A percentile compares a stretch with the other conserved stretches of the same genome.
phyloP scores from a whole-genome alignment of 2,113 vertebrate genomes.

The Pterophyllum scalare region DNA sequence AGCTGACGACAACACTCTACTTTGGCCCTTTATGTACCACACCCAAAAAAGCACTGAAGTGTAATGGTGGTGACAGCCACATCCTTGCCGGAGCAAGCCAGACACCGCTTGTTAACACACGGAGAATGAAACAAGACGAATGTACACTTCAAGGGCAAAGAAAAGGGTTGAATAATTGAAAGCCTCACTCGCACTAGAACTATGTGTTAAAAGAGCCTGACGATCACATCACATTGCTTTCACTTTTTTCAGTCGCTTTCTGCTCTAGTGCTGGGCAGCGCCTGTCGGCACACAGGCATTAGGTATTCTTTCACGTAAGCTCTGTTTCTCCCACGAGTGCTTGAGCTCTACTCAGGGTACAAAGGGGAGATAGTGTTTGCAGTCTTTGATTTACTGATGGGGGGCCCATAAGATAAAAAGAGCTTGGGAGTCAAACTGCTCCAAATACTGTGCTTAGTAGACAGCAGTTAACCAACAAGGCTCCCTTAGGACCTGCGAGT shows the following conservation, averaged over 20 bases:
- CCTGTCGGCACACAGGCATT: constrained; percentile 63
- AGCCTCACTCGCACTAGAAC: constrained; percentile 61
- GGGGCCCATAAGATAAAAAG: constrained; percentile 64
- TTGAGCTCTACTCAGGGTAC: constrained; percentile 63
- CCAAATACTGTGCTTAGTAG: constrained; percentile 62
- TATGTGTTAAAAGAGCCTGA: constrained; percentile 67
- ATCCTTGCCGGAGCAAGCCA: constrained; percentile 62
- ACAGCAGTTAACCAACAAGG: constrained; percentile 61
- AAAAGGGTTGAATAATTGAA: constrained; percentile 79
- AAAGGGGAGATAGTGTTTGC: constrained; percentile 72
- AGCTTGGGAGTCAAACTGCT: constrained; percentile 65
- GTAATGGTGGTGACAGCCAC: constrained; percentile 73
- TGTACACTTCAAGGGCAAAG: constrained; percentile 74
- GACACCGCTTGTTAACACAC: constrained; percentile 72
- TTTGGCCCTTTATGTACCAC: constrained; percentile 42
- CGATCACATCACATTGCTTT: constrained; percentile 73
- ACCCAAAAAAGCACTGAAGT: constrained; percentile 51
- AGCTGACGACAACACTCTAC: constrained; percentile 38
- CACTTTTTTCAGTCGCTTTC: constrained; percentile 70
- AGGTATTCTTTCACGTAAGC: constrained; percentile 72
- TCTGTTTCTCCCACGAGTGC: constrained; percentile 61
- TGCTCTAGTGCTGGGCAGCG: constrained; percentile 53
- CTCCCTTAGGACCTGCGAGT: constrained; percentile 46
- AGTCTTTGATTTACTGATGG: constrained; percentile 72
- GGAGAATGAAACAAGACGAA: constrained; percentile 68